Evolutionary conservation across 2,797 vertebrate genomes (phyloP).

Genomic region (Cottoperca gobio): DNA sequence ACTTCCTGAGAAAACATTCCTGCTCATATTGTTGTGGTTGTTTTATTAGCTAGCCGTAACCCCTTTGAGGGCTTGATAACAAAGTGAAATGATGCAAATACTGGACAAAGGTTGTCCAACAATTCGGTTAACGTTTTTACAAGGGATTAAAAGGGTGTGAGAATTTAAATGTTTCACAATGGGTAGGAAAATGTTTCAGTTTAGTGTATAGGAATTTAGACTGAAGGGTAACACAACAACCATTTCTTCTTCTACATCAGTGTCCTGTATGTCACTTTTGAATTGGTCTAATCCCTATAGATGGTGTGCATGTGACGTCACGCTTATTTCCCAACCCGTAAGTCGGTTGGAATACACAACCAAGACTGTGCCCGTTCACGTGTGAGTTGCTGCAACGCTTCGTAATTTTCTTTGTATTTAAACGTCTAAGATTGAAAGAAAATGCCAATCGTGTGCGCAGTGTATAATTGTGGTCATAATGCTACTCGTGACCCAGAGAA

Average conservation of each 20-base stretch:
- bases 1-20: conserved; percentile 75
- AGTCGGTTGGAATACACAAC: too few species aligned
- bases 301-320: too few species aligned
- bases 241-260: background rate
- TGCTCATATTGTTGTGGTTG: conserved; percentile 61
- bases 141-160: conserved; percentile 19
- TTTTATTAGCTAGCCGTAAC: conserved; percentile 41
- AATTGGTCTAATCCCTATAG: background rate
- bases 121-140: conserved; percentile 21
- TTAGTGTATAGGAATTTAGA: background rate
- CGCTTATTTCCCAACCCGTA: too few species aligned
- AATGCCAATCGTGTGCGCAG: too few species aligned
- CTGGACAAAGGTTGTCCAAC: conserved; percentile 29
- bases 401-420: too few species aligned
- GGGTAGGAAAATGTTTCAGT: background rate
- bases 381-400: too few species aligned
- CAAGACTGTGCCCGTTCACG: too few species aligned
- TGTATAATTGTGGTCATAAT: too few species aligned
- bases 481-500: too few species aligned
- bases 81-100: conserved; percentile 5
- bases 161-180: conserved; percentile 13
- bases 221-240: background rate
- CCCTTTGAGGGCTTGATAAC: conserved; percentile 26
- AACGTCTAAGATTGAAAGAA: too few species aligned
- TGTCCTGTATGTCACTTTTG: background rate